Evolutionary conservation across 1,140 invertebrate species (phyloP), one percentile per base, ranked within the genome.

Genomic region (Heliconius congener): DNA sequence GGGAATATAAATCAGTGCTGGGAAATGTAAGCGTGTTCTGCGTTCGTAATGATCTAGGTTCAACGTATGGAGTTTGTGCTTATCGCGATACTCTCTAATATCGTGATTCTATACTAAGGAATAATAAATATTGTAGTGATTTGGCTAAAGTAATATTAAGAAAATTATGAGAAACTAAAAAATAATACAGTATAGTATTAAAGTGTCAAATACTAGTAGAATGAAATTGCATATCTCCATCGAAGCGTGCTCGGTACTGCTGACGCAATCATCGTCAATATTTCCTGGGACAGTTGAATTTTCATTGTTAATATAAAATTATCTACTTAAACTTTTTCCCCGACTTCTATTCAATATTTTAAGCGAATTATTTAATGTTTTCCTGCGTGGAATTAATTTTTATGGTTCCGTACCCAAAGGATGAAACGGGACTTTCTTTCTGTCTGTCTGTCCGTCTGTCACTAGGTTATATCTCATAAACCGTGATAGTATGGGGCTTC

Each of bases 1-100:
- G 52, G 74, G 79, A 80, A 80, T 80, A 80, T 75, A 71, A 80
- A 80, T 76, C 50, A 76, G 70, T 46, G 70, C 52, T 80, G 79
- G 78, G 73, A 73, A 76, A 52, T 30, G 37, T 18, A 72, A 16
- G 66, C 79, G 79, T 80, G 79, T 18, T 5, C 50, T 19, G 79
- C 50, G 70, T 80, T 37, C 11, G 46, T 80, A 80, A 80, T 80
- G 79, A 46, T n/a, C 9, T 27, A 50, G 55, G 79, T 80, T 80
- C 79, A 80, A 73, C 39, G 79, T 73, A 75, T 79, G 39, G 30
- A 27, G 52, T 57, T 19, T 42, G 70, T 55, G 50, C 57, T 55
- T 66, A 46, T 16, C 13, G 42, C 42, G 4, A 16, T 46, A 46
- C 42, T 46, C 42, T 18, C 13, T 1, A 72, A 74, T 13, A 76